Evolutionary conservation across 2,888 invertebrate species (phyloP).

Genomic region (Drepana falcataria): DNA sequence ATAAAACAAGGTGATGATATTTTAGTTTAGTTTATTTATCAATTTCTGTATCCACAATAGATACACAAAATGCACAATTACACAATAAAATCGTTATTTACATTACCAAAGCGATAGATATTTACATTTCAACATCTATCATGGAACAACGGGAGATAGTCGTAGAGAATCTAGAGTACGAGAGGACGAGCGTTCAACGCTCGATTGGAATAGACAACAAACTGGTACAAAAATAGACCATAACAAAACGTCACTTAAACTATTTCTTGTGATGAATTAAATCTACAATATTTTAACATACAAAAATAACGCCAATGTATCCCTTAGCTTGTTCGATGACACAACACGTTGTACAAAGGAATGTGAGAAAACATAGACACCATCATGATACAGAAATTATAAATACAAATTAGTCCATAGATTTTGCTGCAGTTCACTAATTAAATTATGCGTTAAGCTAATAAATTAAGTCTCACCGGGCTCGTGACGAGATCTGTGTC

Average conservation of each 20-base stretch:
- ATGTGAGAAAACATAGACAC: constrained; percentile 39
- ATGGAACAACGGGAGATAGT: background rate
- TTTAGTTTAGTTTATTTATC: constrained; percentile 70
- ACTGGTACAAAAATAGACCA: constrained; percentile 50
- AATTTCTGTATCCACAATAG: constrained; percentile 78
- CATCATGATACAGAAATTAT: constrained; percentile 78
- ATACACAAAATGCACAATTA: constrained; percentile 55
- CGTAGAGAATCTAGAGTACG: background rate
- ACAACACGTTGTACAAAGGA: constrained; percentile 53
- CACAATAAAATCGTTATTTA: constrained; percentile 45
- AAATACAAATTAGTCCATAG: constrained; percentile 56
- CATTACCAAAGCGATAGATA: constrained; percentile 27
- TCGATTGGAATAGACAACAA: constrained; percentile 13
- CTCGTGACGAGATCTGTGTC: constrained; percentile 19
- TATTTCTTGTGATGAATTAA: constrained; percentile 48
- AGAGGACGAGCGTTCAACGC: background rate
- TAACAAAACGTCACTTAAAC: constrained; percentile 30
- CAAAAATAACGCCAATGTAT: constrained; percentile 37
- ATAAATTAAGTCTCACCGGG: constrained; percentile 43
- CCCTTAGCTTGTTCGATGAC: constrained; percentile 56
- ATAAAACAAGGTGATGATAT: constrained; percentile 22
- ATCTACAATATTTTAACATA: constrained; percentile 25
- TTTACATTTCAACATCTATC: constrained; percentile 2
- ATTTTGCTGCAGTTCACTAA: constrained; percentile 54
- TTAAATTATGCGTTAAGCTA: constrained; percentile 56